Base-by-base conservation (phyloP, 2,888 invertebrate species). In the Parnassius mnemosyne region DNA sequence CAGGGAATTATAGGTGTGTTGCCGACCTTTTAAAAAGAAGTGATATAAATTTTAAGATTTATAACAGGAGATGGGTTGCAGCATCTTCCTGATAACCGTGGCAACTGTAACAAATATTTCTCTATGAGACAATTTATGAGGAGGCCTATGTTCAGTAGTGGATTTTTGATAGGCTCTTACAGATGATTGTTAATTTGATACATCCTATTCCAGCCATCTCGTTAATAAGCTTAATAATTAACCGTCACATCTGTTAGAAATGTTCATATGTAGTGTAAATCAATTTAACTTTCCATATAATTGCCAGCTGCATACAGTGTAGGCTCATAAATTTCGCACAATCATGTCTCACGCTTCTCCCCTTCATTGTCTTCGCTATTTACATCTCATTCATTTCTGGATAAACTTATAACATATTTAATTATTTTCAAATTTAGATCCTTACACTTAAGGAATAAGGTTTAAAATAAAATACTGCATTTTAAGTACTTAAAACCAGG, bases 331-430 rank as follows among this genome's bases (percentile, higher is more conserved):
- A 79, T 78, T 79, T 77, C 75, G 77, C 75, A 75, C 77, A 76
- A 77, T 78, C 79, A 77, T 75, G 79, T 79, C 76, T 70, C 73
- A 75, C 78, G 76, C 76, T 78, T 77, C 73, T 71, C 72, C 72
- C 71, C 74, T 73, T 78, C 75, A 83, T 83, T 84, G 84, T 82
- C 77, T 68, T 68, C 66, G 67, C 67, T 69, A 66, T 67, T 70
- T 66, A 68, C 67, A 65, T 65, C 66, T 65, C 66, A 70, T 69
- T 72, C 73, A 72, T 71, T 71, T 69, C 66, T 66, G 68, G 74
- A 73, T 72, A 68, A 72, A 72, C 71, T 61, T 65, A 60, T 56
- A 57, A 61, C 34, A 51, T n/a, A 47, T 25, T 42, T 16, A 46
- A 16, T 68, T 69, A 65, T 71, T 75, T 68, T 69, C 70, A 67